Conservation (phyloP, 1,140 invertebrate genomes). For the Drosophila pruinosa region DNA sequence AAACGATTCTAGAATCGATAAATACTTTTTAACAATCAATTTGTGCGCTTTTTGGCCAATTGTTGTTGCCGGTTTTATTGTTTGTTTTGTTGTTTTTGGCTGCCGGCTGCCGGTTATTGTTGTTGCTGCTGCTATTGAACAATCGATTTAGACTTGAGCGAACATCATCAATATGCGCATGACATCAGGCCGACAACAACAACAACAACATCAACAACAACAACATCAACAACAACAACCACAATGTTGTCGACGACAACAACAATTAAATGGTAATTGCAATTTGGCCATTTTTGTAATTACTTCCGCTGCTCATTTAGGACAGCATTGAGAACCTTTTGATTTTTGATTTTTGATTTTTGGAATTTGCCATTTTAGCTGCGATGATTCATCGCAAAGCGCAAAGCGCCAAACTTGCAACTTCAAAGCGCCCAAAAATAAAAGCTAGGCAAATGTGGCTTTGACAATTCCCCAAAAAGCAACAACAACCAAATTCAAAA, state of each 20-base stretch:
- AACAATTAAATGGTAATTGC: conserved; percentile 59
- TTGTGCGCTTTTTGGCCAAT: conserved; percentile 20
- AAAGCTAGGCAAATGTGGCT: conserved; percentile 27
- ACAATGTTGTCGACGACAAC: background rate
- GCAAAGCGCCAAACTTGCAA: no score
- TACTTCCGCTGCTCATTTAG: conserved; percentile 58
- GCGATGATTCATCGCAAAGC: conserved; percentile 5
- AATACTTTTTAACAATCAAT: conserved; percentile 67
- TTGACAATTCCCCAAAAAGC: conserved; percentile 55
- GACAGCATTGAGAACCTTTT: conserved; percentile 25
- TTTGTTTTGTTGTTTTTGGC: background rate
- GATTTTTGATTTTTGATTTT: background rate
- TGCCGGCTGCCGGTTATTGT: conserved; percentile 22
- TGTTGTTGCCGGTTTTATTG: conserved; percentile 8
- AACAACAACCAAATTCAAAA: conserved; percentile 36
- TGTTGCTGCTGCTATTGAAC: conserved; percentile 21
- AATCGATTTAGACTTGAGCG: conserved; percentile 36
- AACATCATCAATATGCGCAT: conserved; percentile 41
- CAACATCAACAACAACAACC: conserved; percentile 21
- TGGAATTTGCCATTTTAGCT: background rate
- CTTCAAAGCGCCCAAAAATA: conserved; percentile 1
- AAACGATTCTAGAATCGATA: conserved; percentile 74
- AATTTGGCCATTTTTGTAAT: conserved; percentile 77
- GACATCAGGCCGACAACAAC: conserved; percentile 64
- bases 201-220: conserved; percentile 28